Evolutionary conservation across 2,888 invertebrate species (phyloP).

Genomic region (Hyposoter dolosus): DNA sequence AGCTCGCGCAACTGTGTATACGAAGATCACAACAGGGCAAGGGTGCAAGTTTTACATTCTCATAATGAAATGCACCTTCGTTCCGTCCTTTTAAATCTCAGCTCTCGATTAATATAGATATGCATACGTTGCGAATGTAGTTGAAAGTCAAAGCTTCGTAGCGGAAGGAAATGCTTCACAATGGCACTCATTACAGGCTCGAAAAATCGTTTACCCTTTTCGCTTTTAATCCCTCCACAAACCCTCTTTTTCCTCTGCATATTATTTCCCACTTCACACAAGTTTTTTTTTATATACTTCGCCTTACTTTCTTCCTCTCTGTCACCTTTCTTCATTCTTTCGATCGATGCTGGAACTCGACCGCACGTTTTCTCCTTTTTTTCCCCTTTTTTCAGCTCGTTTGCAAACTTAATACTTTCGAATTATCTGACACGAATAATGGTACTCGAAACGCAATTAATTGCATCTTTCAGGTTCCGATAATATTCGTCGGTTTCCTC

Average conservation of each 20-base stretch:
- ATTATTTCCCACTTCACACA: constrained; percentile 29
- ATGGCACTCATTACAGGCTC: constrained; percentile 79
- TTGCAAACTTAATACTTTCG: background rate
- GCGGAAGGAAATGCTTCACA: constrained; percentile 73
- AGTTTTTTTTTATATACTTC: background rate
- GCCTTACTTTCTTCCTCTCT: background rate
- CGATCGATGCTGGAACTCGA: background rate
- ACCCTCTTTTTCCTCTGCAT: constrained; percentile 20
- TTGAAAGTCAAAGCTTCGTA: constrained; percentile 50
- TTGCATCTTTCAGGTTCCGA: background rate
- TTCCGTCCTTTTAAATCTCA: constrained; percentile 22
- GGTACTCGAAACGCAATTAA: background rate
- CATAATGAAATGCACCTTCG: background rate
- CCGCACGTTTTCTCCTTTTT: no score
- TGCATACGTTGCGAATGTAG: constrained; percentile 1
- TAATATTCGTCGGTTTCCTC: background rate
- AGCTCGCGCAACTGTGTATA: constrained; percentile 10
- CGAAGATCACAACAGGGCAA: background rate
- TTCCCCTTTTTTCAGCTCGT: background rate
- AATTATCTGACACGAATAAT: background rate
- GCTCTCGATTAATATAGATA: background rate
- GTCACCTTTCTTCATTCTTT: background rate
- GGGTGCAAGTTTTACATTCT: constrained; percentile 4
- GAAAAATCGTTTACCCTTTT: constrained; percentile 73
- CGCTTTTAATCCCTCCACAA: constrained; percentile 5